Conservation (phyloP, 2,113 vertebrate species). For the Myocastor coypus region DNA sequence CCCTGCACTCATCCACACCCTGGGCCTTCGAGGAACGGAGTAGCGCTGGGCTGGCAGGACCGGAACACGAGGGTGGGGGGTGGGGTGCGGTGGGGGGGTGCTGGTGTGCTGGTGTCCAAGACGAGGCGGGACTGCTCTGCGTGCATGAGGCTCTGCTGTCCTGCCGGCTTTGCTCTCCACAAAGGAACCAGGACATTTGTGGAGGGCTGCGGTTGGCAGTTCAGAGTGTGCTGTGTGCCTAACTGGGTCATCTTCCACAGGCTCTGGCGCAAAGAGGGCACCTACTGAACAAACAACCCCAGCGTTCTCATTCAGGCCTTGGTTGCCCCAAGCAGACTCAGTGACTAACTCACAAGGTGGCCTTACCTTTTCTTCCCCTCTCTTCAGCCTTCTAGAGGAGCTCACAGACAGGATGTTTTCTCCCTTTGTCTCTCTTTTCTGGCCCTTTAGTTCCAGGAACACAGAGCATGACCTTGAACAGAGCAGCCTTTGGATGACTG, state of each 20-base stretch:
- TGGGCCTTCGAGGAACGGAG: background rate
- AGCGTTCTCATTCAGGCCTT: background rate
- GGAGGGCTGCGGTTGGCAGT: background rate
- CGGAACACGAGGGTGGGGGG: fast-evolving
- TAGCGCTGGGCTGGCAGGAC: background rate
- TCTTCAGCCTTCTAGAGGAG: background rate
- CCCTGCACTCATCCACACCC: background rate
- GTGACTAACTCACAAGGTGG: background rate
- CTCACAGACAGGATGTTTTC: background rate
- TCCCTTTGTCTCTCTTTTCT: background rate
- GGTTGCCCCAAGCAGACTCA: background rate
- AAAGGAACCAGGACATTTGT: background rate
- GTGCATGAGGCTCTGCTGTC: fast-evolving
- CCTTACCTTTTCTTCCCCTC: background rate
- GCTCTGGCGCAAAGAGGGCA: background rate
- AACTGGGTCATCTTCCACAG: background rate
- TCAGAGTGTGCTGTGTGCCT: background rate
- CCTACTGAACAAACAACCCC: background rate
- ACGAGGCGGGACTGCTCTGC: background rate
- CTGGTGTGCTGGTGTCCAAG: background rate
- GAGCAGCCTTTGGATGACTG: background rate
- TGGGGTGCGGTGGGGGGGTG: no score
- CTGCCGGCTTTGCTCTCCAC: background rate
- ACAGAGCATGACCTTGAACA: background rate
- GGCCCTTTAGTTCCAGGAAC: background rate